Evolutionary conservation across 2,888 invertebrate species (phyloP).

Genomic region (Microctonus aethiopoides): DNA sequence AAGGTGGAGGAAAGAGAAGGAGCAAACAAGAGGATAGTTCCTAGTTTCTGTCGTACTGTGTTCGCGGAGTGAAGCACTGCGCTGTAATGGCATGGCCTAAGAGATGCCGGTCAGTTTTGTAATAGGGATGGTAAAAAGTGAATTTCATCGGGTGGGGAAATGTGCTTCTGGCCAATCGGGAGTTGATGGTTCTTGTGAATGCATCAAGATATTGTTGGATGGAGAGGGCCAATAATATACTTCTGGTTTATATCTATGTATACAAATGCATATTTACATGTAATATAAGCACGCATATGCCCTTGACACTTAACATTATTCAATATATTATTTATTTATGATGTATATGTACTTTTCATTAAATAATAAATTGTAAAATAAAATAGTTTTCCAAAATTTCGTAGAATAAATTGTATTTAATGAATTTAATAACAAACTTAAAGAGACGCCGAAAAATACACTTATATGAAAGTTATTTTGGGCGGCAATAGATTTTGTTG

Average conservation of each 20-base stretch:
- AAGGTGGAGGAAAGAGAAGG: conserved; percentile 28
- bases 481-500: no score
- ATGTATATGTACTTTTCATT: no score
- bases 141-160: conserved; percentile 67
- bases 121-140: conserved; percentile 66
- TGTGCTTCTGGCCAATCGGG: conserved; percentile 55
- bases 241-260: no score
- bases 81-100: conserved; percentile 67
- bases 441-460: no score
- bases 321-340: no score
- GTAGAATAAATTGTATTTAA: no score
- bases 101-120: conserved; percentile 67
- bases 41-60: conserved; percentile 13
- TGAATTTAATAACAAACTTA: no score
- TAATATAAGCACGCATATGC: neutral
- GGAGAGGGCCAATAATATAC: conserved; percentile 55
- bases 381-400: no score
- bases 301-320: neutral
- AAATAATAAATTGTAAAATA: no score
- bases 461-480: no score
- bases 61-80: conserved; percentile 64
- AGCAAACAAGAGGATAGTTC: conserved; percentile 48
- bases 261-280: neutral
- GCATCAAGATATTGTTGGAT: neutral
- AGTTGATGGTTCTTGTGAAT: neutral